phyloP scores from a whole-genome alignment of 1,140 invertebrate genomes.

The Lepidurus couesii region DNA sequence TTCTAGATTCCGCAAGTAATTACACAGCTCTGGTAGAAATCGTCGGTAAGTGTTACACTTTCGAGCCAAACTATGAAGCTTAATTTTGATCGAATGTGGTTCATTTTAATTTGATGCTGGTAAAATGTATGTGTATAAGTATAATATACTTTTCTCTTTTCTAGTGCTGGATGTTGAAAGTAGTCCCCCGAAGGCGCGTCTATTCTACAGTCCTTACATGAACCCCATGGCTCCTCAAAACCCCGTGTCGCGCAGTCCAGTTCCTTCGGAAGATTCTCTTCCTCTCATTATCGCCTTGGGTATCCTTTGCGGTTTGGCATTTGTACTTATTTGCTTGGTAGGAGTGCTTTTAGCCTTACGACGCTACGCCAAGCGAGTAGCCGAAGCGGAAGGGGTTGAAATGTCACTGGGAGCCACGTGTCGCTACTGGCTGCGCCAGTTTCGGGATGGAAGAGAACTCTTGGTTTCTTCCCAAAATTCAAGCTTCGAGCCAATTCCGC shows the following conservation, averaged over 20 bases:
- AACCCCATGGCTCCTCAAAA: constrained; percentile 50
- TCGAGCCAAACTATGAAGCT: too few species aligned
- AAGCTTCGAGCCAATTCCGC: constrained; percentile 65
- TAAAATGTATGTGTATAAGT: too few species aligned
- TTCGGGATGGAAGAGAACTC: constrained; percentile 55
- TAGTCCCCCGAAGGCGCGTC: constrained; percentile 38
- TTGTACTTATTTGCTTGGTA: constrained; percentile 59
- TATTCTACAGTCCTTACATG: constrained; percentile 55
- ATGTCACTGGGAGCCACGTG: constrained; percentile 63
- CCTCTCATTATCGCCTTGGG: constrained; percentile 38
- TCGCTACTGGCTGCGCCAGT: constrained; percentile 53
- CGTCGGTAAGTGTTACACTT: too few species aligned
- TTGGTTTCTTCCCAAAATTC: constrained; percentile 65
- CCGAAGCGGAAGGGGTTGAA: constrained; percentile 66
- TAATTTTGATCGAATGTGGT: too few species aligned
- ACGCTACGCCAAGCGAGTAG: constrained; percentile 62
- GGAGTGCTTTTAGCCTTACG: constrained; percentile 63
- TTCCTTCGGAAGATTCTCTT: constrained; percentile 24
- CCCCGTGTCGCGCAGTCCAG: constrained; percentile 38
- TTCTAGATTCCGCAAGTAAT: too few species aligned
- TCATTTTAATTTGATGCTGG: too few species aligned
- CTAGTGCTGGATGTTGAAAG: neutral
- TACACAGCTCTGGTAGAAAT: too few species aligned
- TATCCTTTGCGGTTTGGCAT: constrained; percentile 56
- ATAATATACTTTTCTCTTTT: neutral